Percentiles rank a stretch among this genome's conserved stretches.
Evolutionary conservation across 2,888 invertebrate species (phyloP).

Genomic region (Tetrapedia diversipes): DNA sequence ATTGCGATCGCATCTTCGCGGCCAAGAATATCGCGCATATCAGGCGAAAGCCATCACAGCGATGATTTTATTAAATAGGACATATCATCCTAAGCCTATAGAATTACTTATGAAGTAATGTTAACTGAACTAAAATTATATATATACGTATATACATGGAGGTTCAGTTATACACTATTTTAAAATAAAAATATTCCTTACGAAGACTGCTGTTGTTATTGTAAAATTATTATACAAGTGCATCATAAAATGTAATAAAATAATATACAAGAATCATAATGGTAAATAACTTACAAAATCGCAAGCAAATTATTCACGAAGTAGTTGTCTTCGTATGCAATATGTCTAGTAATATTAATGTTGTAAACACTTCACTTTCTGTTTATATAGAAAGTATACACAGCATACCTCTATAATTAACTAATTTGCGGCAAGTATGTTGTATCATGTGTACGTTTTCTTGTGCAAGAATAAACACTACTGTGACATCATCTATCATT

Average conservation of each 20-base stretch:
- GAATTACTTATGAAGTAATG: constrained; percentile 44
- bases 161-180: constrained; percentile 43
- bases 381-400: constrained; percentile 73
- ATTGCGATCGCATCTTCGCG: constrained; percentile 77
- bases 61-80: constrained; percentile 53
- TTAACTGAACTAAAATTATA: constrained; percentile 37
- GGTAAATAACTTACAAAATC: background rate
- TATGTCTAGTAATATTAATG: constrained; percentile 58
- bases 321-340: constrained; percentile 56
- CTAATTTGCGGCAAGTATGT: constrained; percentile 67
- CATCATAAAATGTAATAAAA: constrained; percentile 19
- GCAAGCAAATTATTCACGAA: constrained; percentile 2
- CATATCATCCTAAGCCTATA: constrained; percentile 51
- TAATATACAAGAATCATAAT: background rate
- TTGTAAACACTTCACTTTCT: constrained; percentile 68
- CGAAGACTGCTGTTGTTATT: constrained; percentile 47
- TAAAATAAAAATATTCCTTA: constrained; percentile 27
- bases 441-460: constrained; percentile 73
- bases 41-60: constrained; percentile 74
- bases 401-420: constrained; percentile 73
- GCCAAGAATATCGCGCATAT: constrained; percentile 80
- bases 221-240: constrained; percentile 18
- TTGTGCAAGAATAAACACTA: constrained; percentile 73
- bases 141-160: constrained; percentile 16
- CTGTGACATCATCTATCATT: constrained; percentile 50